Base-by-base conservation (phyloP, 2,888 invertebrate species). In the Caenorhabditis uteleia region DNA sequence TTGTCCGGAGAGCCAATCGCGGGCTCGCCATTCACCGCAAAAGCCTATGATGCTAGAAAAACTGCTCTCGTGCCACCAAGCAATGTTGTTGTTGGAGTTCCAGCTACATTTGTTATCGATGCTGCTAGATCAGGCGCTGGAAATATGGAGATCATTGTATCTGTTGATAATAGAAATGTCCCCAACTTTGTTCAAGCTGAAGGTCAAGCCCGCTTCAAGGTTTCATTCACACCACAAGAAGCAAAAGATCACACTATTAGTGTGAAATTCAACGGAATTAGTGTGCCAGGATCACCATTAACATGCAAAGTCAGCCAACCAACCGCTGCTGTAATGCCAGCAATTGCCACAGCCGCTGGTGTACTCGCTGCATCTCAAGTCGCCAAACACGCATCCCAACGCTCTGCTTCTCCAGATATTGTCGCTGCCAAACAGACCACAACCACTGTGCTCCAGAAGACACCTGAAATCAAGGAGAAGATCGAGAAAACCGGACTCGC, bases 111-210 rank as follows among this genome's bases (percentile, higher is more conserved):
- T 83, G 92, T 91, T 77, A 95, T 95, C 87, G 90, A 88, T 82
- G 88, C 88, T 7, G 87, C 87, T 59, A 86, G 86, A 77, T 88
- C 88, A 79, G 93, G 95, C 66, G 94, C 95, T 45, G 95, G 95
- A 23, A 95, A 95, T 85, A 87, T 95, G 82, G 95, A 97, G 86
- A 95, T 97, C 51, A 95, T 95, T 64, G 95, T 97, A 0, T 93
- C 95, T 0, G 94, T 95, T 2, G 92, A 91, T 80, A 93, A 93
- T 14, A 89, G 93, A 81, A 97, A 97, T 85, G 95, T 97, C 16
- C 95, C 95, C 10, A 97, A 97, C 86, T 95, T 93, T 84, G 95
- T 97, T 1, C 80, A 80, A 67, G 76, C 93, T 39, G 95, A 95
- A 86, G 95, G 95, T 36, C 95, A 95, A 84, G 95, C 95, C 0